Percentiles rank a stretch among this genome's conserved stretches.
Evolutionary conservation across 2,888 invertebrate species (phyloP).

Genomic region (Lithophane leautieri): DNA sequence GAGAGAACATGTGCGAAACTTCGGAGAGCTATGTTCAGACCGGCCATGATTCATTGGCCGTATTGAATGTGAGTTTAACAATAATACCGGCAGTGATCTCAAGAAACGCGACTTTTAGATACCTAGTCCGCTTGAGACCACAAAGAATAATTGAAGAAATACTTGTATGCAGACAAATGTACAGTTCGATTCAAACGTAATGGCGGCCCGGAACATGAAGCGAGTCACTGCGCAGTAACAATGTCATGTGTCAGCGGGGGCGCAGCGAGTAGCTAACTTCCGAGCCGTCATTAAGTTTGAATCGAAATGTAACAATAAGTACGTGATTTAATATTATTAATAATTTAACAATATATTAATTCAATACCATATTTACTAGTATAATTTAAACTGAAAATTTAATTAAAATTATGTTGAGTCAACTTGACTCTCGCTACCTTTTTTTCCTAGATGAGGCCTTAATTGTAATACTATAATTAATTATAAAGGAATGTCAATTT

Average conservation of each 20-base stretch:
- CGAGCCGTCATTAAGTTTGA: no score
- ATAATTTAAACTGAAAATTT: conserved; percentile 12
- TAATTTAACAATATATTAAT: conserved; percentile 32
- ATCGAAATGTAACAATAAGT: not conserved
- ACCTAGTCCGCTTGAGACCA: not conserved
- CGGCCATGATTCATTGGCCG: no score
- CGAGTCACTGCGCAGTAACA: no score
- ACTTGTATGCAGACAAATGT: not conserved
- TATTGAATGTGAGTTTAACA: not conserved
- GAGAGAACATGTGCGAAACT: not conserved
- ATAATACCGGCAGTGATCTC: not conserved
- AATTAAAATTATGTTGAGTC: conserved; percentile 36
- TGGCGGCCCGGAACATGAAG: no score
- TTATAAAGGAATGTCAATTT: conserved; percentile 64
- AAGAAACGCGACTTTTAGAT: not conserved
- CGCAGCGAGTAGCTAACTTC: no score
- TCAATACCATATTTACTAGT: conserved; percentile 18
- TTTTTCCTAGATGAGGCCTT: conserved; percentile 56
- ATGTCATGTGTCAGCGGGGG: no score
- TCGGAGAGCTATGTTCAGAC: not conserved
- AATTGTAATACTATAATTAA: conserved; percentile 40
- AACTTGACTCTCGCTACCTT: conserved; percentile 19
- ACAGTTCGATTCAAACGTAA: no score
- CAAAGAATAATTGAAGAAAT: conserved; percentile 1
- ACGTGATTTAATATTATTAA: conserved; percentile 6